Evolutionary conservation across 2,797 vertebrate genomes (phyloP), one percentile per base, ranked within the genome.

Genomic region (Tinamus major): DNA sequence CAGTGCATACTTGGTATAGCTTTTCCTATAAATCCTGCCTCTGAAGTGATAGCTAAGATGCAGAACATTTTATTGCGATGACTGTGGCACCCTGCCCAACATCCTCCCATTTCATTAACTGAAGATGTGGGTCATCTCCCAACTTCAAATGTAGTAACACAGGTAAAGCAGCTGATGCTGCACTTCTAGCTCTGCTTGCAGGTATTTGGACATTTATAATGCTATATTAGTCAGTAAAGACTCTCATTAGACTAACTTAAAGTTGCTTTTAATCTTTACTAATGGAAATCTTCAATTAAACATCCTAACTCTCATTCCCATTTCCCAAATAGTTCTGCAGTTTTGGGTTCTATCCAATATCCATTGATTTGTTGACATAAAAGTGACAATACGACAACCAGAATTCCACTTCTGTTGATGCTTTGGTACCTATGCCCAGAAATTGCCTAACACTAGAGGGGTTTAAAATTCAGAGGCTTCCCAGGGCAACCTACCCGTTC

Each of bases 241-340:
- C 64, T 89, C 61, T 90, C 59, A 37, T 93, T 88, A 95, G 88
- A 65, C 44, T 75, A 74, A 76, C 44, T 69, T 77, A 88, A 64
- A 64, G 76, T 56, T 91, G 62, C 53, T 91, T 93, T 91, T 93
- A 91, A 80, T 94, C 68, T 94, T 65, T 85, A 77, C 78, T 95
- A 95, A 96, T 93, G 89, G 86, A 78, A 95, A 95, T 95, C 94
- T 81, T 59, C 64, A 20, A 20, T 67, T 86, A 91, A 83, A 67
- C 53, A 93, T 78, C 89, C 68, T 46, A 49, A 69, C 46, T 55
- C 10, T 77, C 69, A 80, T 70, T 49, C 55, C 31, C 4, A 0
- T 31, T 62, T 65, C 48, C 35, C 55, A 86, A 72, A 87, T 85
- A 59, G 14, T 78, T 93, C 42, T 67, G 70, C 29, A 80, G 91